Base-by-base conservation (phyloP, 2,888 invertebrate genomes). In the Cosmia pyralina region DNA sequence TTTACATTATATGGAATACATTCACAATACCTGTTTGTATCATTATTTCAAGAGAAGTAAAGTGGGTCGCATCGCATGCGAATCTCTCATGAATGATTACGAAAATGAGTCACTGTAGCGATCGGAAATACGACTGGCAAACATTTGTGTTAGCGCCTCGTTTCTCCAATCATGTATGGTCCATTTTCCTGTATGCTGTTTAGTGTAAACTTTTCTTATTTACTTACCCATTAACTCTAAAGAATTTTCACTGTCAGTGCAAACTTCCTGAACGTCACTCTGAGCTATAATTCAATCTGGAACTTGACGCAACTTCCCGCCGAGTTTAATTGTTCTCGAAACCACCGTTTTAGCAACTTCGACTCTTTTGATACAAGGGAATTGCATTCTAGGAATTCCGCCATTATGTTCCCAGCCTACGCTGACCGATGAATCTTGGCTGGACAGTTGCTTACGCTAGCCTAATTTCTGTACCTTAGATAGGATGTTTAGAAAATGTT, bases 401-500 rank as follows among this genome's bases (percentile, higher is more conserved):
- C 75, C 75, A 80, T 73, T 28, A 77, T 81, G 79, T 67, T 83
- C 22, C 78, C 66, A 79, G 77, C 62, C 62, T 79, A 72, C 71
- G 57, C 59, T 75, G 72, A 52, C 65, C 72, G 68, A 89, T 89
- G 85, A 90, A 90, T 89, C 88, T 90, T 82, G 62, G n/a, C 82
- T 74, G 70, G 85, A 84, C 83, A 87, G 81, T 83, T 89, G 85
- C 88, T 88, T 88, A 88, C 75, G 79, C 75, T 84, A 83, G 81
- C 83, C 84, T 72, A 70, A 78, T 84, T 86, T 85, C 79, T 75
- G 52, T 64, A 75, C 69, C 77, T 79, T 64, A 86, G 77, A 75
- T 75, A 82, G 86, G 87, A 86, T 86, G 87, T 86, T 86, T 87
- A 71, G 55, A 77, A 69, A 67, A 48, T 62, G 50, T 79, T 86